Conservation (phyloP, 2,113 vertebrate genomes). For the Sapajus apella region DNA sequence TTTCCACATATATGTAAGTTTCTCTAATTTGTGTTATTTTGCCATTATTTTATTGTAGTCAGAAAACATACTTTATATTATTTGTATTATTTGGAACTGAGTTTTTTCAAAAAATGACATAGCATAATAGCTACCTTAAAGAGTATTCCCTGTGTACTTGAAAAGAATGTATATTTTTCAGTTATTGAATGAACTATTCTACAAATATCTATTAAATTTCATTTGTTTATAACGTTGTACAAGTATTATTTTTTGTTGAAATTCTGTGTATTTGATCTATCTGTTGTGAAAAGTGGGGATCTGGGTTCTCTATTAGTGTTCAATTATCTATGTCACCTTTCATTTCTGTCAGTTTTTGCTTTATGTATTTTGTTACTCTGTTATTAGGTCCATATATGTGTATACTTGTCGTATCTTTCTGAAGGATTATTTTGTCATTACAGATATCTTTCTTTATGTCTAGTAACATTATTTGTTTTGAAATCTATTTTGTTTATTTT, state of each 20-base stretch:
- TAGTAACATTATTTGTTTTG: background rate
- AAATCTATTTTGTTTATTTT: background rate
- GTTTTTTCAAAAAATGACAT: background rate
- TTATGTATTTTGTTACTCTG: background rate
- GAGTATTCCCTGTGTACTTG: background rate
- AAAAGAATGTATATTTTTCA: background rate
- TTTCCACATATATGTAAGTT: background rate
- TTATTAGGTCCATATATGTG: background rate
- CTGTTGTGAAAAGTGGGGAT: background rate
- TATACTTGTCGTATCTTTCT: background rate
- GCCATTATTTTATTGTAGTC: background rate
- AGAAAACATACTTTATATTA: background rate
- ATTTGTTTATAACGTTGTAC: background rate
- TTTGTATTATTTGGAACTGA: background rate
- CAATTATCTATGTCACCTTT: background rate
- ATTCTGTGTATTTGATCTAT: background rate
- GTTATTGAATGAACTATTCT: background rate
- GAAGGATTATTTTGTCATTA: background rate
- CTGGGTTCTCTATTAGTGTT: background rate
- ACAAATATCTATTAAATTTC: background rate
- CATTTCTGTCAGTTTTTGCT: background rate
- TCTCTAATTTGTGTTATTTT: background rate
- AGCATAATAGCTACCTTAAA: background rate
- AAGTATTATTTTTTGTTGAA: background rate
- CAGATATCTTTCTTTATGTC: background rate